These are phyloP conservation scores for Chiloscyllium punctatum DNA, from an alignment of 2,797 vertebrate species.

Conservation along the genomic window DNA sequence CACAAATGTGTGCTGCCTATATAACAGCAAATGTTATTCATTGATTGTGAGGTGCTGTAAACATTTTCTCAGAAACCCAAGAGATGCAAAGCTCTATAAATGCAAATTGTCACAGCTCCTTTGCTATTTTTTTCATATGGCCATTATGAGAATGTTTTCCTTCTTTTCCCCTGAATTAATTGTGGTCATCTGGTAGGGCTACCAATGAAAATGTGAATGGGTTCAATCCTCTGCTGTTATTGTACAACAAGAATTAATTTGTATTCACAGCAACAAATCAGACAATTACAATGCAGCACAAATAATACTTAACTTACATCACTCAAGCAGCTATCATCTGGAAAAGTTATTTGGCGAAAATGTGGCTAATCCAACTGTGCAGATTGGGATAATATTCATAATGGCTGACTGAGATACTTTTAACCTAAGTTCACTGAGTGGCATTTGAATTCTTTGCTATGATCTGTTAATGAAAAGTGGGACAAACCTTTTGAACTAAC, in stretches of 20 bases:
- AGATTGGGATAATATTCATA: background rate
- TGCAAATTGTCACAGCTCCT: background rate
- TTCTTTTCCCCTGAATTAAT: background rate
- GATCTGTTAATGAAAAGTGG: background rate
- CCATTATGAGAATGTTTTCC: background rate
- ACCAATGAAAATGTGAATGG: background rate
- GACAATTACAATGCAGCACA: background rate
- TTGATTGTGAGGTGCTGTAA: background rate
- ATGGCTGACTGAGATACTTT: slow-evolving; percentile 5
- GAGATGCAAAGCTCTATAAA: background rate
- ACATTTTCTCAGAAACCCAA: background rate
- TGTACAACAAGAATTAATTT: background rate
- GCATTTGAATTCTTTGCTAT: background rate
- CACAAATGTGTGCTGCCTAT: background rate
- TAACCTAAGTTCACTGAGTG: background rate
- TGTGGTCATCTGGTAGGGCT: background rate
- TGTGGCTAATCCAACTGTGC: background rate
- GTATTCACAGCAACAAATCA: background rate
- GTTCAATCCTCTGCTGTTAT: background rate
- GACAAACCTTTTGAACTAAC: background rate
- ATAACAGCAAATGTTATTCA: background rate
- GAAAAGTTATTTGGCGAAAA: background rate
- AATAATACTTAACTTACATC: background rate
- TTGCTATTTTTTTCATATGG: background rate
- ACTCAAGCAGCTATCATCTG: background rate